phyloP scores from a whole-genome alignment of 2,888 invertebrate species.

The Drosophila rellima region DNA sequence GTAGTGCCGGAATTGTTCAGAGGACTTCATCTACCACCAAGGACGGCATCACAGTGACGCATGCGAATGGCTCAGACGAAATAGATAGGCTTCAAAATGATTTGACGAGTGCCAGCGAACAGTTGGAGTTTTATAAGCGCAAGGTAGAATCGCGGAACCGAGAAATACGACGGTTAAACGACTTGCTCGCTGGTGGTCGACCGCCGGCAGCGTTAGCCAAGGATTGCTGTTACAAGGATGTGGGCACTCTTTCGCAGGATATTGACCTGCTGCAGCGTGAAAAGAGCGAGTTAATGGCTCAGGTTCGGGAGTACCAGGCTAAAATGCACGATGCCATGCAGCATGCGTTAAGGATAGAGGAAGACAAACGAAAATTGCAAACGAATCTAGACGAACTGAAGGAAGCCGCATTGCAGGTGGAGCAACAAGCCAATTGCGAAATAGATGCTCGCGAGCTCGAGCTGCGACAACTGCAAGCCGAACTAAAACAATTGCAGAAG shows the following conservation, averaged over 20 bases:
- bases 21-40: constrained; percentile 64
- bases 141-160: constrained; percentile 87
- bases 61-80: constrained; percentile 69
- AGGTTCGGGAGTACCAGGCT: constrained; percentile 81
- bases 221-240: constrained; percentile 89
- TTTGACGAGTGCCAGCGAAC: constrained; percentile 85
- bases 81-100: constrained; percentile 85
- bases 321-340: constrained; percentile 92
- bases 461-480: constrained; percentile 81
- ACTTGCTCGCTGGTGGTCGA: constrained; percentile 90
- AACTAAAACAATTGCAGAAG: constrained; percentile 63
- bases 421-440: constrained; percentile 91
- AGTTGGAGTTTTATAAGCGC: constrained; percentile 85
- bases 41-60: constrained; percentile 75
- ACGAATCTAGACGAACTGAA: constrained; percentile 91
- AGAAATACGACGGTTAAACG: constrained; percentile 90
- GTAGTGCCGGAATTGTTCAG: constrained; percentile 75
- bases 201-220: constrained; percentile 88
- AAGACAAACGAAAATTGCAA: constrained; percentile 90
- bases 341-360: constrained; percentile 90
- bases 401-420: constrained; percentile 90
- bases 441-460: constrained; percentile 87
- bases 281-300: constrained; percentile 86
- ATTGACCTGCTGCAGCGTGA: constrained; percentile 88
- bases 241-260: constrained; percentile 87